phyloP scores from a whole-genome alignment of 1,140 invertebrate genomes.

The Sycobia sp. region DNA sequence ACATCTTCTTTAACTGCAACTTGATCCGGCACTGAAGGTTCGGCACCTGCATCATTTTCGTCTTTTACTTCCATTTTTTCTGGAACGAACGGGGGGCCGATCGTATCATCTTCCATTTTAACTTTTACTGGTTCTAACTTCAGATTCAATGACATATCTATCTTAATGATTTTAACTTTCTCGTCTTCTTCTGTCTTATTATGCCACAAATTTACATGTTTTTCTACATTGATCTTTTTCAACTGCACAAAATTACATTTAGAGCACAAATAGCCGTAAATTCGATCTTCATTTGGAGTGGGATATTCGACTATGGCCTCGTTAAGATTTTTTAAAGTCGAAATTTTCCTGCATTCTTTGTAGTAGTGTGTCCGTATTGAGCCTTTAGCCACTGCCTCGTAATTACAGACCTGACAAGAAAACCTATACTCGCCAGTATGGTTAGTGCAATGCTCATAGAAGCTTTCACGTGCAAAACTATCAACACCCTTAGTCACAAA shows the following conservation, averaged over 20 bases:
- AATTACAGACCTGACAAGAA: conserved; percentile 65
- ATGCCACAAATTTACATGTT: conserved; percentile 66
- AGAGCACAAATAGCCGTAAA: conserved; percentile 70
- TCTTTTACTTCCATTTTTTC: conserved; percentile 22
- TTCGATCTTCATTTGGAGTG: conserved; percentile 42
- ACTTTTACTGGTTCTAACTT: conserved; percentile 35
- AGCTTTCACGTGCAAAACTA: conserved; percentile 52
- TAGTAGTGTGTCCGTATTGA: conserved; percentile 60
- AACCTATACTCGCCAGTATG: conserved; percentile 77
- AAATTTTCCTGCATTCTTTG: conserved; percentile 50
- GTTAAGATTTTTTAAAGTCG: conserved; percentile 32
- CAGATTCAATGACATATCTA: conserved; percentile 58
- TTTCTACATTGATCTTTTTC: conserved; percentile 64
- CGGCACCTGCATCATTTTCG: conserved; percentile 2
- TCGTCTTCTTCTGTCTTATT: conserved; percentile 34
- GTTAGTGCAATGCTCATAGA: conserved; percentile 72
- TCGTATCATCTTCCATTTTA: neutral
- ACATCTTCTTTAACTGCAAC: neutral
- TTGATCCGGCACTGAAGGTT: neutral
- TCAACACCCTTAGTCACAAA: conserved; percentile 53
- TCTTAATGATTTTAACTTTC: conserved; percentile 54
- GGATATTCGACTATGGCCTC: conserved; percentile 43
- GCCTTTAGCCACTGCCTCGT: conserved; percentile 53
- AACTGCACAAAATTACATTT: conserved; percentile 74
- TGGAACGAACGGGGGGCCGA: neutral